phyloP scores from a whole-genome alignment of 1,140 invertebrate genomes.

The Brachionus koreanus region DNA sequence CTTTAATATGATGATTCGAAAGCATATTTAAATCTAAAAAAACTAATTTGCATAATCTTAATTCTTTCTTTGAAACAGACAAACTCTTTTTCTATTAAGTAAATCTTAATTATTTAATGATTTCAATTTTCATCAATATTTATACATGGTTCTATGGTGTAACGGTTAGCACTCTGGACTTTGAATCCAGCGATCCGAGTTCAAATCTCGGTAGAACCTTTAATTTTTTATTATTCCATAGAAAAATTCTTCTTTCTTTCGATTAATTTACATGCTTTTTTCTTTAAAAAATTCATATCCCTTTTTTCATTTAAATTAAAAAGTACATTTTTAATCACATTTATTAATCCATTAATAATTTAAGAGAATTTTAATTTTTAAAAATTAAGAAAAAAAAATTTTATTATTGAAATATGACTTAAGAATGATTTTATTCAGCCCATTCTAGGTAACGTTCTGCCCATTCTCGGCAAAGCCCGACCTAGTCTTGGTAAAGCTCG shows the following conservation, averaged over 20 bases:
- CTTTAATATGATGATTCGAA: too few relatives aligned
- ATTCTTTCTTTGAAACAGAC: neutral
- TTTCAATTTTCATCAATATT: neutral
- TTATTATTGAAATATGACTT: neutral
- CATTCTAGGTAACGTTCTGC: neutral
- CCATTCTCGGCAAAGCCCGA: slow-evolving; percentile 22
- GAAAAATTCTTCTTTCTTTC: neutral
- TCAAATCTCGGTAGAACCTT: slow-evolving; percentile 32
- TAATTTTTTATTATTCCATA: neutral
- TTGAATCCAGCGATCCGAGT: slow-evolving; percentile 2
- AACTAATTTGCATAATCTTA: neutral
- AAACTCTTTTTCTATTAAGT: neutral
- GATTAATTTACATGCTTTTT: neutral
- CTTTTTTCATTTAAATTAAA: neutral
- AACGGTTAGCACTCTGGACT: slow-evolving; percentile 34
- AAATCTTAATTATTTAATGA: neutral
- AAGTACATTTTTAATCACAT: neutral
- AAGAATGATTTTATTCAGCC: neutral
- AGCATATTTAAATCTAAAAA: too few relatives aligned
- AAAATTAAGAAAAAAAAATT: neutral
- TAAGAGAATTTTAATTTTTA: neutral
- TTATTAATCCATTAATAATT: neutral
- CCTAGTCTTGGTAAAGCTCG: slow-evolving; percentile 41
- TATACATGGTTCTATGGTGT: slow-evolving; percentile 19
- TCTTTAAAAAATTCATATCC: neutral